Evolutionary conservation across 2,888 invertebrate species (phyloP).

Genomic region (Tanaodytes sp.): DNA sequence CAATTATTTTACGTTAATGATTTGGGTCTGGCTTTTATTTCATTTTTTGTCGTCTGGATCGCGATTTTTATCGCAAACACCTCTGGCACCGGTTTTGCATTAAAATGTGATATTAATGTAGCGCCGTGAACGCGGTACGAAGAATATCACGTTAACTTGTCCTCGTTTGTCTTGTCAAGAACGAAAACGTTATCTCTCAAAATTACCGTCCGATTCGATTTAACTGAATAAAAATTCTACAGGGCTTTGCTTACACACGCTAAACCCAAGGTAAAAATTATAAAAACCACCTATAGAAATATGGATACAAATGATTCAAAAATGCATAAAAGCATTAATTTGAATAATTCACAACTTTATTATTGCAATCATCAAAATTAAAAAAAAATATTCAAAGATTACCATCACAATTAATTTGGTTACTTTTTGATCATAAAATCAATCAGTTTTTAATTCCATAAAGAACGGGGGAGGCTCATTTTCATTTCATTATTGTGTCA

Average conservation of each 20-base stretch:
- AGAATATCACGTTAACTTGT: conserved; percentile 41
- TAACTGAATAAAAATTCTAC: conserved; percentile 49
- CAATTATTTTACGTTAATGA: conserved; percentile 1
- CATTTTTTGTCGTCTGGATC: not conserved
- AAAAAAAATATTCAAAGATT: no score
- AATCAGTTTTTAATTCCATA: no score
- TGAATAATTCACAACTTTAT: no score
- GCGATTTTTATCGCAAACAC: conserved; percentile 30
- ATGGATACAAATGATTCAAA: no score
- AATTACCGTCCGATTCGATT: conserved; percentile 63
- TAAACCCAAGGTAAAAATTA: no score
- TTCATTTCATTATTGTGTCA: no score
- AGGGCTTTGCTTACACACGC: conserved; percentile 36
- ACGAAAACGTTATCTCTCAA: conserved; percentile 62
- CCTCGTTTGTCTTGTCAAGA: conserved; percentile 59
- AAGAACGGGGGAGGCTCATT: no score
- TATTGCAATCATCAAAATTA: no score
- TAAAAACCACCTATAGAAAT: no score
- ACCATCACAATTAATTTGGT: no score
- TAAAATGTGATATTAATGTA: conserved; percentile 46
- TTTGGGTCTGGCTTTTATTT: conserved; percentile 4
- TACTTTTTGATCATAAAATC: no score
- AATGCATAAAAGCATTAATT: no score
- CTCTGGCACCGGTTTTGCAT: conserved; percentile 32
- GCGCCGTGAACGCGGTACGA: conserved; percentile 24